These are phyloP conservation scores for Caenorhabditis sulstoni DNA, from an alignment of 2,888 invertebrate genomes.

Conservation along the genomic window DNA sequence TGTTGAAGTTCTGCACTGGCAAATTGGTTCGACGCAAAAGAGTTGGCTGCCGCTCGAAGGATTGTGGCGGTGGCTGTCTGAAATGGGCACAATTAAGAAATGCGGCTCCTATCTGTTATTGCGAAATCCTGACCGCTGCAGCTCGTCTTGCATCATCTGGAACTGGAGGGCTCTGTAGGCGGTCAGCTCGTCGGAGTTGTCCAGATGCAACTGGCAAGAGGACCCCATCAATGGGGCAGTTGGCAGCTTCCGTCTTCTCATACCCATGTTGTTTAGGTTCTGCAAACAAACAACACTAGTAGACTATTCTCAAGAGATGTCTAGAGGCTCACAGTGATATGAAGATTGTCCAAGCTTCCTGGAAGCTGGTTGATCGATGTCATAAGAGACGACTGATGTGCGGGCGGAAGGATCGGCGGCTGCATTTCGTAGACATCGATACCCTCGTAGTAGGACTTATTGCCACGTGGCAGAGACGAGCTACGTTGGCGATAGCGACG, in stretches of 20 bases:
- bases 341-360: conserved; percentile 68
- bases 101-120: conserved; percentile 19
- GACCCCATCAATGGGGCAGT: conserved; percentile 65
- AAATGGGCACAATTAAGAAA: conserved; percentile 8
- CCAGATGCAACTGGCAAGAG: conserved; percentile 46
- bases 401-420: conserved; percentile 31
- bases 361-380: conserved; percentile 53
- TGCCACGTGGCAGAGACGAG: conserved; percentile 67
- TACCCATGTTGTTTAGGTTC: conserved; percentile 44
- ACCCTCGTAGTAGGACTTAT: conserved; percentile 57
- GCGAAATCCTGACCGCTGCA: conserved; percentile 52
- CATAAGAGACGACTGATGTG: conserved; percentile 33
- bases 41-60: conserved; percentile 50
- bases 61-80: conserved; percentile 51
- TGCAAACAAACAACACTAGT: not conserved
- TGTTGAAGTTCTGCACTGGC: conserved; percentile 32
- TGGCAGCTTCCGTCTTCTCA: conserved; percentile 61
- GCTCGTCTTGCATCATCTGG: conserved; percentile 57
- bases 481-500: conserved; percentile 67
- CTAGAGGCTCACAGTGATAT: conserved; percentile 46
- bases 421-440: conserved; percentile 46
- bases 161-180: conserved; percentile 52
- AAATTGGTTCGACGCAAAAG: conserved; percentile 43
- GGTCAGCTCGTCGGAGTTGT: conserved; percentile 47
- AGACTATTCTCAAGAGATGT: not conserved